phyloP scores from a whole-genome alignment of 2,113 vertebrate species.

The Phaethornis superciliosus region DNA sequence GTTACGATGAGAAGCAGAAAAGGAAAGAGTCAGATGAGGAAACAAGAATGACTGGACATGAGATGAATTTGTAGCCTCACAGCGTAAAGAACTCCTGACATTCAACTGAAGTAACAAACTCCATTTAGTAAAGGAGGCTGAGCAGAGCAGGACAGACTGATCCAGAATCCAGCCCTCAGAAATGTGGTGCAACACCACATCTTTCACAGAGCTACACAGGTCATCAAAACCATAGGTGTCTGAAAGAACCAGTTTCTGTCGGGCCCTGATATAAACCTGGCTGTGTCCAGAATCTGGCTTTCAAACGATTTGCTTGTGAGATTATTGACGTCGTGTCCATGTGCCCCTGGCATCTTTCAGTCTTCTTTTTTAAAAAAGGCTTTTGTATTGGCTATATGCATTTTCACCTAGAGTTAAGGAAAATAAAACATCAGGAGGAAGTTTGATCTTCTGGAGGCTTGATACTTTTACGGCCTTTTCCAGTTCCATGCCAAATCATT shows the following conservation, averaged over 20 bases:
- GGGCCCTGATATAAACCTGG: background rate
- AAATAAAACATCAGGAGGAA: background rate
- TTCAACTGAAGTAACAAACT: background rate
- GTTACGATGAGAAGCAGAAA: background rate
- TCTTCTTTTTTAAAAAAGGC: background rate
- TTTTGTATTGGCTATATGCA: fast-evolving
- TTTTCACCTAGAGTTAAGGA: background rate
- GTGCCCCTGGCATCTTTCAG: background rate
- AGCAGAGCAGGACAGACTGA: background rate
- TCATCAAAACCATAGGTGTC: background rate
- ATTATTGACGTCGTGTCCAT: background rate
- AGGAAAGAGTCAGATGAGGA: background rate
- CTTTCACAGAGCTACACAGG: background rate
- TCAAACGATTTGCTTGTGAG: background rate
- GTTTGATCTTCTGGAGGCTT: background rate
- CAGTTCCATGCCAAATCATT: background rate
- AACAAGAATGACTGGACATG: background rate
- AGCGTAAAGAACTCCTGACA: background rate
- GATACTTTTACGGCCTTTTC: background rate
- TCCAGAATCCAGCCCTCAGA: background rate
- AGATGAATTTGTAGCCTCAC: background rate
- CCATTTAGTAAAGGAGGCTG: background rate
- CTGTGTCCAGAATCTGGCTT: background rate
- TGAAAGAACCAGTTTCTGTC: background rate
- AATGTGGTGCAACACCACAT: background rate